These are phyloP conservation scores for Paratilapia polleni DNA, from an alignment of 2,113 vertebrate genomes.

Conservation along the genomic window DNA sequence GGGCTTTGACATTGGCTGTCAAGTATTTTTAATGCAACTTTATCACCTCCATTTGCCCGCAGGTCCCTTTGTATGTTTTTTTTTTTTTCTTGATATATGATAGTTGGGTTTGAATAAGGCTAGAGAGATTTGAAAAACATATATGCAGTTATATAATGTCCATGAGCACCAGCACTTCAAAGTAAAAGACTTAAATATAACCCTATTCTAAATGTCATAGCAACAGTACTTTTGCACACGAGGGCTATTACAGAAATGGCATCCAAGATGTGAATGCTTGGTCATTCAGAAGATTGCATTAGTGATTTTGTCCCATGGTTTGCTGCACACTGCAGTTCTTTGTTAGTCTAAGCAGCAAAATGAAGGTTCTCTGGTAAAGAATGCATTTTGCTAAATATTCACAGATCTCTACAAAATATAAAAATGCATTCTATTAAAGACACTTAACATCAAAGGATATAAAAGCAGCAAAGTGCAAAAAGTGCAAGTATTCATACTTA, in stretches of 20 bases:
- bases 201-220: constrained; percentile 33
- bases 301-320: constrained; percentile 39
- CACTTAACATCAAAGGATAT: background rate
- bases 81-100: constrained; percentile 26
- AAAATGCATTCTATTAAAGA: background rate
- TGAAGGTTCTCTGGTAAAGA: background rate
- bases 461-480: constrained; percentile 10
- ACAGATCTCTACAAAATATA: background rate
- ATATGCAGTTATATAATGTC: background rate
- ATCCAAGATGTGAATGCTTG: constrained; percentile 28
- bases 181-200: constrained; percentile 33
- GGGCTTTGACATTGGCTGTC: constrained; percentile 69
- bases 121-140: background rate
- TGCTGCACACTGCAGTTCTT: constrained; percentile 31
- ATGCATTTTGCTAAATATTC: constrained; percentile 9
- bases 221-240: constrained; percentile 17
- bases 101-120: constrained; percentile 40
- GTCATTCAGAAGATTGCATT: constrained; percentile 47
- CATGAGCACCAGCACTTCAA: background rate
- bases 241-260: constrained; percentile 34
- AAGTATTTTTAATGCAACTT: constrained; percentile 64
- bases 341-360: background rate
- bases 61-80: constrained; percentile 35
- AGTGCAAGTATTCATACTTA: background rate
- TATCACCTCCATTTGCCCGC: constrained; percentile 59